A percentile compares a stretch with the other conserved stretches of the same genome.
These are phyloP conservation scores for Willisornis vidua DNA, from an alignment of 2,113 vertebrate species.

Conservation along the genomic window DNA sequence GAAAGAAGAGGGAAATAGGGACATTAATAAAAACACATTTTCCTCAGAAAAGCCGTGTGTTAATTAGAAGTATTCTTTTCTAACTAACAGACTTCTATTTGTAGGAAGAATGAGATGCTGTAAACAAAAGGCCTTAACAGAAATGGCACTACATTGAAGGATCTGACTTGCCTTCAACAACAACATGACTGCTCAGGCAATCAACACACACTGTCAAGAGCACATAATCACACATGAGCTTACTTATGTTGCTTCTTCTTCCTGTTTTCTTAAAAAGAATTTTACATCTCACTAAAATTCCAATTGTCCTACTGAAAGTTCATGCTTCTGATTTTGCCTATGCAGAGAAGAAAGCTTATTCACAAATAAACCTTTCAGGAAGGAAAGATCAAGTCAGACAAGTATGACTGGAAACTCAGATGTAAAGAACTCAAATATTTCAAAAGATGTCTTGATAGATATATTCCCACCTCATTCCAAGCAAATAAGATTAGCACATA, in stretches of 20 bases:
- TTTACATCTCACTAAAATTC: constrained; percentile 2
- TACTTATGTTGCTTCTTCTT: not conserved
- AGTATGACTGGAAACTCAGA: constrained; percentile 38
- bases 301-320: not conserved
- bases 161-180: not conserved
- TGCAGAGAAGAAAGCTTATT: not conserved
- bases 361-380: constrained; percentile 5
- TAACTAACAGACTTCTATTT: not conserved
- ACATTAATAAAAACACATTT: not conserved
- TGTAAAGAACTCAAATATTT: constrained; percentile 45
- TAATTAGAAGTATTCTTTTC: not conserved
- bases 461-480: constrained; percentile 61
- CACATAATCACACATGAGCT: not conserved
- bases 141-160: not conserved
- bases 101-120: not conserved
- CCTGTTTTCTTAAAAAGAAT: not conserved
- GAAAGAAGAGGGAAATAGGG: not conserved
- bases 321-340: not conserved
- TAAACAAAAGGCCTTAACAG: not conserved
- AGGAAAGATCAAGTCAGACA: constrained; percentile 30
- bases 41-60: not conserved
- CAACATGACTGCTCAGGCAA: not conserved
- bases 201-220: not conserved
- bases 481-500: constrained; percentile 51
- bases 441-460: constrained; percentile 44